These are phyloP conservation scores for Campopleginae sp. DNA, from an alignment of 2,888 invertebrate species.

Conservation along the genomic window DNA sequence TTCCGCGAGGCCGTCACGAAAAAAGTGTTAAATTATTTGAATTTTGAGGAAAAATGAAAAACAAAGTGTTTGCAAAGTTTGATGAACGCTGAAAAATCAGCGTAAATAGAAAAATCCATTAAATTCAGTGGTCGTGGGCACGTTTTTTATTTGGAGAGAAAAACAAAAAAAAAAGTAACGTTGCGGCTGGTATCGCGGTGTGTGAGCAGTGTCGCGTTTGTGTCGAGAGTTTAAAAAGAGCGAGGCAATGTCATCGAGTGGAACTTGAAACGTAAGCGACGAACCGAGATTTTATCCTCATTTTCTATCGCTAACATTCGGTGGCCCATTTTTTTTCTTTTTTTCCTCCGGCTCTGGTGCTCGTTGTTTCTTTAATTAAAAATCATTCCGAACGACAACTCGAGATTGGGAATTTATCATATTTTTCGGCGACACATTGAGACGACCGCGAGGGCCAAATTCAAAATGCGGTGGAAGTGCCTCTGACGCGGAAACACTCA, in stretches of 20 bases:
- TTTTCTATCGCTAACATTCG: neutral
- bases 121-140: neutral
- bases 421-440: slow-evolving; percentile 17
- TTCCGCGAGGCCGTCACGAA: neutral
- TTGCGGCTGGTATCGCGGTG: neutral
- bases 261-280: slow-evolving; percentile 31
- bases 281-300: neutral
- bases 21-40: neutral
- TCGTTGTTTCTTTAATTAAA: neutral
- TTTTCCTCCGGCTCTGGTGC: neutral
- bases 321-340: neutral
- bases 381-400: neutral
- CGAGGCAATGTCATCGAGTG: slow-evolving; percentile 67
- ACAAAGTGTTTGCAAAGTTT: neutral
- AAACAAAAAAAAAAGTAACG: slow-evolving; percentile 1
- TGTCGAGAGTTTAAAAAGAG: slow-evolving; percentile 51
- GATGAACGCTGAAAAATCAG: neutral
- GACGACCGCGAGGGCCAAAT: neutral
- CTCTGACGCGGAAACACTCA: slow-evolving; percentile 51
- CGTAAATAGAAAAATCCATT: neutral
- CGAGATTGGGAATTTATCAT: neutral
- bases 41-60: too few species aligned
- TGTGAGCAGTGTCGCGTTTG: slow-evolving; percentile 52
- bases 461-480: slow-evolving; percentile 71
- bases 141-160: neutral